Evolutionary conservation across 2,113 vertebrate genomes (phyloP).

Genomic region (Neoarius graeffei): DNA sequence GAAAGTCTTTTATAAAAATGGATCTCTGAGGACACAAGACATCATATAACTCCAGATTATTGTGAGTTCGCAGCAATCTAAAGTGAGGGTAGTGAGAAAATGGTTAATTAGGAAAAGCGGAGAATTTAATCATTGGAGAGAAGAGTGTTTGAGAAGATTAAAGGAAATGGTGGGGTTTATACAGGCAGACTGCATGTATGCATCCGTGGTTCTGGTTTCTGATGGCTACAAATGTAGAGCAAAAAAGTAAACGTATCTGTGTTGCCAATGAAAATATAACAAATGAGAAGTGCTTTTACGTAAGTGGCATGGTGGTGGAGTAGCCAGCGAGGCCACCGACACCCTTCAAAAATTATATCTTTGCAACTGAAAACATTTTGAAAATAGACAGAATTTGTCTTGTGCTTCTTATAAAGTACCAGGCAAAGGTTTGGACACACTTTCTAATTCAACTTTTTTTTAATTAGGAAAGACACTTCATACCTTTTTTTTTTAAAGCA

Average conservation of each 20-base stretch:
- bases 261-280: background rate
- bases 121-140: background rate
- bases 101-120: background rate
- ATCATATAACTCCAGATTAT: background rate
- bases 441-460: too few species aligned
- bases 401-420: background rate
- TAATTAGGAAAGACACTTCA: too few species aligned
- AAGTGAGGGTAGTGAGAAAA: background rate
- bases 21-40: constrained; percentile 12
- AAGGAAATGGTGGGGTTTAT: background rate
- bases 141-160: background rate
- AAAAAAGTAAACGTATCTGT: background rate
- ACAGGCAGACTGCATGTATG: background rate
- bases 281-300: background rate
- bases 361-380: background rate
- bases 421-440: too few species aligned
- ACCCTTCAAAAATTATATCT: background rate
- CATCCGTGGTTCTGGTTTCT: background rate
- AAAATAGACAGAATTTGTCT: background rate
- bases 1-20: background rate
- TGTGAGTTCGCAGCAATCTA: background rate
- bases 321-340: background rate
- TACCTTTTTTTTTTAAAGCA: too few species aligned
- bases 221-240: background rate
- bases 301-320: background rate